Conservation (phyloP, 2,888 invertebrate species). For the Thecophora atra region DNA sequence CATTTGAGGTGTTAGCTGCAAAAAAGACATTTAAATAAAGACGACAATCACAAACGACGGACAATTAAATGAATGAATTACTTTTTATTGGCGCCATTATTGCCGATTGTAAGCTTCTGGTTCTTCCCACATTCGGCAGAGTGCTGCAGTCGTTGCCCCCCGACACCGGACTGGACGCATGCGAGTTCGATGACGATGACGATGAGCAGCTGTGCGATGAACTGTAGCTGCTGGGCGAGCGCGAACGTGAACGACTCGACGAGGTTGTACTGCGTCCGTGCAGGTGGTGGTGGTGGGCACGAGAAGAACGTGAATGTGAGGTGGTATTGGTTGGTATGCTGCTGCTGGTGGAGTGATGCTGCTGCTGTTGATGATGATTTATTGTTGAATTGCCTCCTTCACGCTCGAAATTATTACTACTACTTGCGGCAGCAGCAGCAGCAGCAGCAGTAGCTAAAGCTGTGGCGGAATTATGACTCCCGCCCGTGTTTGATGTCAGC, state of each 20-base stretch:
- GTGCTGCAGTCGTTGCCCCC: slow-evolving; percentile 62
- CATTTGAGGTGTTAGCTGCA: slow-evolving; percentile 51
- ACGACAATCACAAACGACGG: neutral
- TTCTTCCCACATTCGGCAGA: slow-evolving; percentile 43
- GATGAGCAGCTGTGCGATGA: slow-evolving; percentile 65
- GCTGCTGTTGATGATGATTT: slow-evolving; percentile 31
- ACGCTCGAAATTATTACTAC: slow-evolving; percentile 49
- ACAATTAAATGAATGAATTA: slow-evolving; percentile 35
- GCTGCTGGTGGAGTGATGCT: slow-evolving; percentile 35
- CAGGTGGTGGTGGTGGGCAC: slow-evolving; percentile 50
- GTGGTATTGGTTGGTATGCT: slow-evolving; percentile 40
- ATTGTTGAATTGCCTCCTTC: slow-evolving; percentile 47
- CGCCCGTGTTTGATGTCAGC: slow-evolving; percentile 44
- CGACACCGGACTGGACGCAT: slow-evolving; percentile 65
- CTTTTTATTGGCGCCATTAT: slow-evolving; percentile 56
- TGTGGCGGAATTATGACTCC: slow-evolving; percentile 61
- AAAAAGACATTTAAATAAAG: neutral
- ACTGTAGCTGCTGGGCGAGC: slow-evolving; percentile 67
- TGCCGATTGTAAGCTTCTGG: slow-evolving; percentile 68
- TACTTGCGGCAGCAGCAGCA: slow-evolving; percentile 46
- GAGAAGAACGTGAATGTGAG: slow-evolving; percentile 47
- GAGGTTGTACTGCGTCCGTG: slow-evolving; percentile 68
- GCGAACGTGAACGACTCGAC: slow-evolving; percentile 70
- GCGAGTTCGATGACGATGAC: slow-evolving; percentile 63
- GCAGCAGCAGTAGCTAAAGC: slow-evolving; percentile 49